Evolutionary conservation across 1,140 invertebrate species (phyloP), one percentile per base, ranked within the genome.

Genomic region (Hesperophylax magnus): DNA sequence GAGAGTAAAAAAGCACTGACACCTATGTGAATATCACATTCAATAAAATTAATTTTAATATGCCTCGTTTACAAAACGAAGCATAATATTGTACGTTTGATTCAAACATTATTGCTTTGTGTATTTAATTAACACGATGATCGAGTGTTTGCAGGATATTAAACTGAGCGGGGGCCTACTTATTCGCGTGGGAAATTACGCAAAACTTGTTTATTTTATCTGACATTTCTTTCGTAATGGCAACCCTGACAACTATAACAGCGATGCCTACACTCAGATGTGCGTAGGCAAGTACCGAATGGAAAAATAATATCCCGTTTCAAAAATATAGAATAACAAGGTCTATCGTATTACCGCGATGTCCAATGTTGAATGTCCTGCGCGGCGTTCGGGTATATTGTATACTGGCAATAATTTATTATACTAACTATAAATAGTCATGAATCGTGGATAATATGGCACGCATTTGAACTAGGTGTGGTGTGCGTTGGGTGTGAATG

Each of bases 381-480:
- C 24, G 9, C 69, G 24, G 69, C 34, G 11, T 22, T 72, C 20
- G 34, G 52, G 34, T 72, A 15, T 47, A 47, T 18, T n/a, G 31
- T n/a, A 67, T 20, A 74, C 53, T 17, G 11, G 18, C n/a, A 76
- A 58, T 58, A 76, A 65, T 77, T 53, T 63, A 65, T 65, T 60
- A 53, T 34, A 47, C 24, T 27, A 9, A 9, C 76, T 77, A 77
- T 77, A 52, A 65, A 77, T 77, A 77, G 76, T 77, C 22, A 22
- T 77, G 72, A 61, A 77, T 77, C 15, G 53, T 75, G 63, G 24
- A 77, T 77, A 77, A 77, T 77, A 77, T 77, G 76, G 60, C 39
- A 77, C 76, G 76, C 76, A 77, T 65, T 52, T 52, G 61, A 52
- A 77, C 54, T 60, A 61, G 58, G 18, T 53, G 71, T 27, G 47